Conservation (phyloP, 1,140 invertebrate genomes). For the Sitobion miscanthi region DNA sequence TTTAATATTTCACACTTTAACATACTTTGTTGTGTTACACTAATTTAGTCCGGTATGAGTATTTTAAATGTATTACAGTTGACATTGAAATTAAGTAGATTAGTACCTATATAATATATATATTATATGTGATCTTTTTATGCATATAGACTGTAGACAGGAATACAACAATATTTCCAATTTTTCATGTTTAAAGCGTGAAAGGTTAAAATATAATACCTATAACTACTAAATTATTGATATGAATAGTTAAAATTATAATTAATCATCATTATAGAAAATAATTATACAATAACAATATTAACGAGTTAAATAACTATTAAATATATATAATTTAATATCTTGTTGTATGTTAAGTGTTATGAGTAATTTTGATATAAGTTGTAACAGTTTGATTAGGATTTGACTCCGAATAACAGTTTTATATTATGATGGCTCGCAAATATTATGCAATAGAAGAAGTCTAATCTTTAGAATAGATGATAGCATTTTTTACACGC, state of each 20-base stretch:
- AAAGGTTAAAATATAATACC: conserved; percentile 3
- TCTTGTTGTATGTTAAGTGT: too few relatives aligned
- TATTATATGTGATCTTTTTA: neutral
- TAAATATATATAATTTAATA: too few relatives aligned
- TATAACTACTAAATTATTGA: neutral
- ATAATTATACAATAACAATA: neutral
- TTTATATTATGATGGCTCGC: too few relatives aligned
- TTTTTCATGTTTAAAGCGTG: neutral
- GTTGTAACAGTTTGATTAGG: too few relatives aligned
- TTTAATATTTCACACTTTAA: neutral
- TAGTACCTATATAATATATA: too few relatives aligned
- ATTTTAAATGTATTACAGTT: neutral
- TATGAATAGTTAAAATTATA: neutral
- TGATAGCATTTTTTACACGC: too few relatives aligned
- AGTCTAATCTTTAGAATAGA: too few relatives aligned
- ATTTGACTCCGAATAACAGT: too few relatives aligned
- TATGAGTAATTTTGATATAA: too few relatives aligned
- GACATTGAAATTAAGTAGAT: neutral
- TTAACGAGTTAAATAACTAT: too few relatives aligned
- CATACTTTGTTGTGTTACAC: neutral
- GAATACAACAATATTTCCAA: neutral
- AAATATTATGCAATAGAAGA: too few relatives aligned
- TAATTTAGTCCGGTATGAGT: neutral
- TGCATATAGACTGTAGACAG: neutral
- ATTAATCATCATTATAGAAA: neutral